Conservation (phyloP, 2,888 invertebrate species). For the Amphimallon solstitiale region DNA sequence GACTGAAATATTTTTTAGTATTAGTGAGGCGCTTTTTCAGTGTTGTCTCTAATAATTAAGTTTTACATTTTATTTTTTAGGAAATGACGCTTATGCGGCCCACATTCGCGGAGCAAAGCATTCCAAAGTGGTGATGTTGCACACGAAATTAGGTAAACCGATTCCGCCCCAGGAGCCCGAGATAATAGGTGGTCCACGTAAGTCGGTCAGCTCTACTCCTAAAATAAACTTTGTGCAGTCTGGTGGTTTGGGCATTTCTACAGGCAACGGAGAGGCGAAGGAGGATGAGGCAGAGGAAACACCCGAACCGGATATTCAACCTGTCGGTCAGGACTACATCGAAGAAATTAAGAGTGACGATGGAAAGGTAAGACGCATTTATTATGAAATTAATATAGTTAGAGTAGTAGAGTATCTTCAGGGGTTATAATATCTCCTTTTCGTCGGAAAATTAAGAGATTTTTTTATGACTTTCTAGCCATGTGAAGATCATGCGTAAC, state of each 20-base stretch:
- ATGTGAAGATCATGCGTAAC: no score
- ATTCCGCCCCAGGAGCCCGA: conserved; percentile 96
- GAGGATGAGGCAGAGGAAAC: conserved; percentile 68
- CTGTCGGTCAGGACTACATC: conserved; percentile 96
- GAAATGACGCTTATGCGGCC: conserved; percentile 97
- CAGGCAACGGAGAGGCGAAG: conserved; percentile 59
- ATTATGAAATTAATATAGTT: not conserved
- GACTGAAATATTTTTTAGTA: no score
- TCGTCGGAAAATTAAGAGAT: no score
- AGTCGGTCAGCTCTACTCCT: conserved; percentile 72
- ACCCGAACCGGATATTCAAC: conserved; percentile 84
- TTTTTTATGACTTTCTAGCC: no score
- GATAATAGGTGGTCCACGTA: conserved; percentile 72
- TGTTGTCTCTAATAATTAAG: no score
- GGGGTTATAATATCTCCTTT: no score
- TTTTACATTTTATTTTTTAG: conserved; percentile 65
- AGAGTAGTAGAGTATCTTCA: no score
- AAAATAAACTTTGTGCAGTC: conserved; percentile 88
- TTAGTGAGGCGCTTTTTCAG: no score
- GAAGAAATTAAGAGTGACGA: conserved; percentile 96
- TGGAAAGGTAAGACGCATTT: conserved; percentile 72
- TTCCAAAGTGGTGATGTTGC: conserved; percentile 95
- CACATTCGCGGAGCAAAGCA: conserved; percentile 98
- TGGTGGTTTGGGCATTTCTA: conserved; percentile 73
- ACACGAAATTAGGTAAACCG: conserved; percentile 96